A percentile compares a stretch with the other conserved stretches of the same genome.
Conservation (phyloP, 1,140 invertebrate species). For the Subanguina moxae region DNA sequence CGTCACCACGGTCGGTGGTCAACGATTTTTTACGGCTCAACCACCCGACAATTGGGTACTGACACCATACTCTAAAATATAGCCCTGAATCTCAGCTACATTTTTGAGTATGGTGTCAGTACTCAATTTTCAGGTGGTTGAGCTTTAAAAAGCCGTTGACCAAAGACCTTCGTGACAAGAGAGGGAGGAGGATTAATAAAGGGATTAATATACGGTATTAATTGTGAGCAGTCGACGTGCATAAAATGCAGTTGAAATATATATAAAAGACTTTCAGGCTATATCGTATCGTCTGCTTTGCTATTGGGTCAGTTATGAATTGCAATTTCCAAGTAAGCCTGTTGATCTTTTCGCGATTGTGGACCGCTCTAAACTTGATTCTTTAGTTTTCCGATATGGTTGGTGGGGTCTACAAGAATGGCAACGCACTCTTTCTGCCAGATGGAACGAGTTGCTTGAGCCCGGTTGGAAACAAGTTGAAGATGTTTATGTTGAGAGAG, state of each 20-base stretch:
- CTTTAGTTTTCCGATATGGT: conserved; percentile 41
- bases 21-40: no score
- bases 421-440: conserved; percentile 29
- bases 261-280: neutral
- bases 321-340: conserved; percentile 15
- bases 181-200: no score
- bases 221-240: no score
- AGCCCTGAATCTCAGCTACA: no score
- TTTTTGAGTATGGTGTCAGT: no score
- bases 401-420: conserved; percentile 33
- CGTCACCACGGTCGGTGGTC: no score
- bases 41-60: no score
- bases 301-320: neutral
- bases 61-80: no score
- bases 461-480: conserved; percentile 34
- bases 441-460: conserved; percentile 23
- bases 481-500: conserved; percentile 36
- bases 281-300: neutral
- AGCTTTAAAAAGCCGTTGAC: no score
- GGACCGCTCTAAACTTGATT: neutral
- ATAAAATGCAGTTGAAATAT: conserved; percentile 16
- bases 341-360: neutral
- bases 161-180: no score
- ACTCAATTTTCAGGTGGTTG: no score
- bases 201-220: no score